Evolutionary conservation across 2,113 vertebrate species (phyloP).

Genomic region (Notarius lentiginosus): DNA sequence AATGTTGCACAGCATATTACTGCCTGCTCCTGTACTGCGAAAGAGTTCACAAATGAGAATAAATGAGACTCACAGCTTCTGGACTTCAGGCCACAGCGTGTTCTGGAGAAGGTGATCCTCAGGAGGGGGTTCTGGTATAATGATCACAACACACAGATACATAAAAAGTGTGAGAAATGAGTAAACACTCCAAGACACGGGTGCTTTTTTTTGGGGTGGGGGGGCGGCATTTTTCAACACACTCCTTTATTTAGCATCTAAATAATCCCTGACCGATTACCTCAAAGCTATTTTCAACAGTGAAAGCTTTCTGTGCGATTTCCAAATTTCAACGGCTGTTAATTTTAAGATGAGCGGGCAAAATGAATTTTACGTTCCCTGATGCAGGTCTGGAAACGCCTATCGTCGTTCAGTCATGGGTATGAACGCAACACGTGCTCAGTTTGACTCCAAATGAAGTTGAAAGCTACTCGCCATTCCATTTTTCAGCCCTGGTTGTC

Average conservation of each 20-base stretch:
- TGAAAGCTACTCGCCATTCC: slow-evolving; percentile 2
- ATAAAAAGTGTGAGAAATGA: slow-evolving; percentile 26
- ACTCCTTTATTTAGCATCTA: slow-evolving; percentile 28
- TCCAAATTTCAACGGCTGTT: slow-evolving; percentile 27
- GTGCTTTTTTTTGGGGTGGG: not conserved
- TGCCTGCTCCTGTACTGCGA: slow-evolving; percentile 22
- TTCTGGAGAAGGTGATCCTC: slow-evolving; percentile 97
- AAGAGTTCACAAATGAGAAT: slow-evolving; percentile 45
- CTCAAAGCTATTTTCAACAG: slow-evolving; percentile 44
- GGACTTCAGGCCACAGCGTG: slow-evolving; percentile 96
- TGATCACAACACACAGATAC: slow-evolving; percentile 33
- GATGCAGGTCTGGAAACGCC: slow-evolving; percentile 21
- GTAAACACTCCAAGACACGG: slow-evolving; percentile 11
- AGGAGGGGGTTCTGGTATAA: slow-evolving; percentile 85
- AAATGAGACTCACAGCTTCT: slow-evolving; percentile 88
- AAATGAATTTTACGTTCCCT: slow-evolving; percentile 41
- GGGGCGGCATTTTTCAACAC: not conserved
- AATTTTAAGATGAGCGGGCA: slow-evolving; percentile 4
- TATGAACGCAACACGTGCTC: slow-evolving; percentile 23
- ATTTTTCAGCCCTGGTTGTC: slow-evolving; percentile 31
- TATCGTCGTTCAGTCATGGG: slow-evolving; percentile 23
- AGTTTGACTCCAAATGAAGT: slow-evolving; percentile 27
- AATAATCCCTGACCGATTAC: slow-evolving; percentile 34
- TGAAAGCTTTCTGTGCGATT: slow-evolving; percentile 41
- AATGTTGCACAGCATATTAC: slow-evolving; percentile 12